Percentiles rank a stretch among this genome's conserved stretches.
Evolutionary conservation across 2,113 vertebrate genomes (phyloP).

Genomic region (Struthidea cinerea): DNA sequence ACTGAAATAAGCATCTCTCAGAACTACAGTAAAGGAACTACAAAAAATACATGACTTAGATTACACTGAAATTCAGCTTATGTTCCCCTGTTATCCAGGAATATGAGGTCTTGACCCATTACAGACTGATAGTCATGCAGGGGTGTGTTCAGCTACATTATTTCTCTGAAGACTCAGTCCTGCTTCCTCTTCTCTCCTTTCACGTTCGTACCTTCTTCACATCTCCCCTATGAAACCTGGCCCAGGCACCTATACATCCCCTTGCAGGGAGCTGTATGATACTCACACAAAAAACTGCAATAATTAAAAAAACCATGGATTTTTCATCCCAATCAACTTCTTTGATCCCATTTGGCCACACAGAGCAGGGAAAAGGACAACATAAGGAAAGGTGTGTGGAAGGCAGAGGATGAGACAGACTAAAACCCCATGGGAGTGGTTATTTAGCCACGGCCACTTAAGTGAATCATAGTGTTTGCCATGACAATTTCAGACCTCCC

Average conservation of each 20-base stretch:
- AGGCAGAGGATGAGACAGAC: background rate
- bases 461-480: background rate
- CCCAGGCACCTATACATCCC: background rate
- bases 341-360: background rate
- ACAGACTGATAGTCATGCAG: background rate
- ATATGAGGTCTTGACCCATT: background rate
- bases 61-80: background rate
- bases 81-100: background rate
- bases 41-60: background rate
- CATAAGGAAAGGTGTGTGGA: background rate
- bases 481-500: background rate
- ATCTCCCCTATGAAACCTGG: background rate
- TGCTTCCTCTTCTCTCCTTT: background rate
- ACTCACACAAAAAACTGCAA: background rate
- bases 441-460: background rate
- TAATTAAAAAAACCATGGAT: background rate
- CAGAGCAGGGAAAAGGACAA: background rate
- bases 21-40: background rate
- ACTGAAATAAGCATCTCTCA: background rate
- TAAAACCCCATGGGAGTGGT: background rate
- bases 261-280: background rate
- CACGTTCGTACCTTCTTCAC: background rate
- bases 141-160: background rate
- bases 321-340: background rate
- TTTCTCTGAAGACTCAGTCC: background rate